A percentile compares a stretch with the other conserved stretches of the same genome.
Conservation (phyloP, 2,113 vertebrate species). For the Melanotaenia duboulayi region DNA sequence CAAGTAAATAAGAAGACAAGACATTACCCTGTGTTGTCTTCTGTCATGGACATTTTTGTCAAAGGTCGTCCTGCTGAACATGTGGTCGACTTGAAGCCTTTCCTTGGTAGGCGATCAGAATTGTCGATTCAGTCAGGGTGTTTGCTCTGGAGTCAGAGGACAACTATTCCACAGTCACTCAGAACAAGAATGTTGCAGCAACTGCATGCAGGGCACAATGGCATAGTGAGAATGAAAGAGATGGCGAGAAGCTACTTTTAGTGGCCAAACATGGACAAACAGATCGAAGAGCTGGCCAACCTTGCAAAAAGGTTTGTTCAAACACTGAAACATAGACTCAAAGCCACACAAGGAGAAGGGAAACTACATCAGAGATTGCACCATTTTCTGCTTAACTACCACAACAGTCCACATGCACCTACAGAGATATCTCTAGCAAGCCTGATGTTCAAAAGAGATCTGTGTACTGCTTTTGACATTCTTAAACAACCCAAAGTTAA, state of each 20-base stretch:
- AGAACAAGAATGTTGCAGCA: neutral
- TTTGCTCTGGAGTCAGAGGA: constrained; percentile 3
- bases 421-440: neutral
- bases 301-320: neutral
- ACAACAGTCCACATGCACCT: neutral
- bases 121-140: constrained; percentile 10
- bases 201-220: constrained; percentile 3
- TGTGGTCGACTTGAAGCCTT: neutral
- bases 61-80: too few relatives aligned
- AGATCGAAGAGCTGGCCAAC: neutral
- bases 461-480: neutral
- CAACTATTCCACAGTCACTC: neutral
- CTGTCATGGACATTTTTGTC: too few relatives aligned
- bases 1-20: too few relatives aligned
- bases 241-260: constrained; percentile 18
- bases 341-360: neutral
- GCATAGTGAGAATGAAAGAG: constrained; percentile 9
- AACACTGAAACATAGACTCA: neutral
- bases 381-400: neutral
- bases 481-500: neutral
- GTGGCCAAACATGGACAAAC: constrained; percentile 15
- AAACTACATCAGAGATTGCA: constrained; percentile 8
- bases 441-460: constrained; percentile 13
- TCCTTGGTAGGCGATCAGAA: neutral
- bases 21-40: too few relatives aligned